phyloP scores from a whole-genome alignment of 2,797 vertebrate species.

The Darevskia nairensis region DNA sequence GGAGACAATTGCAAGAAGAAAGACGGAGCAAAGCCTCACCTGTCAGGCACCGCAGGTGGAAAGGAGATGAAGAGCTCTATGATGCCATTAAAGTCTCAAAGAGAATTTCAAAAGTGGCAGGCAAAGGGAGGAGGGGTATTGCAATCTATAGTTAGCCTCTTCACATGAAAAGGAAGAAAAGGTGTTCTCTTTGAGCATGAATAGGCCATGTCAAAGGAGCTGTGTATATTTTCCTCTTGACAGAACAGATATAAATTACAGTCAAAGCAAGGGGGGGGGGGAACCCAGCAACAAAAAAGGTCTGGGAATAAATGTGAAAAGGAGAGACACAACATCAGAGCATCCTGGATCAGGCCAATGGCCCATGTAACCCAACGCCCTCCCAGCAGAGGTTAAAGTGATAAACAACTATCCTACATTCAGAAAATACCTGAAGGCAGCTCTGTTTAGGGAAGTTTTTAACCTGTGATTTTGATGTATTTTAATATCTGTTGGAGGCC shows the following conservation, averaged over 20 bases:
- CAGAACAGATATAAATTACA: background rate
- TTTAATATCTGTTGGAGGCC: no score
- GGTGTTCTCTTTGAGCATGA: constrained; percentile 29
- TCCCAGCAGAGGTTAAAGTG: no score
- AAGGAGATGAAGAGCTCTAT: constrained; percentile 26
- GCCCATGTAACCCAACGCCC: background rate
- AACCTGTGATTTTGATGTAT: no score
- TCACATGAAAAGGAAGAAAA: constrained; percentile 11
- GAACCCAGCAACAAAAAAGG: no score
- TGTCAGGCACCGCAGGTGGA: constrained; percentile 37
- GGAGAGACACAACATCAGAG: no score
- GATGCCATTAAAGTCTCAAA: constrained; percentile 32
- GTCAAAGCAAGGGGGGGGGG: no score
- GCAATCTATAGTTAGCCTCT: constrained; percentile 1
- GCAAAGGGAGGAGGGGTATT: background rate
- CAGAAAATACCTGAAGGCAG: no score
- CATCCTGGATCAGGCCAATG: background rate
- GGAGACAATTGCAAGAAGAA: constrained; percentile 41
- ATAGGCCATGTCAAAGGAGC: background rate
- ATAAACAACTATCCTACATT: no score
- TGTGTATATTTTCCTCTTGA: background rate
- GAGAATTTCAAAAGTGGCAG: constrained; percentile 48
- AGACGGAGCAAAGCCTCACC: background rate
- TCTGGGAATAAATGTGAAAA: no score
- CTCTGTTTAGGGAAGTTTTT: no score